A percentile compares a stretch with the other conserved stretches of the same genome.
phyloP scores from a whole-genome alignment of 1,140 invertebrate genomes.

The Cydia fagiglandana region DNA sequence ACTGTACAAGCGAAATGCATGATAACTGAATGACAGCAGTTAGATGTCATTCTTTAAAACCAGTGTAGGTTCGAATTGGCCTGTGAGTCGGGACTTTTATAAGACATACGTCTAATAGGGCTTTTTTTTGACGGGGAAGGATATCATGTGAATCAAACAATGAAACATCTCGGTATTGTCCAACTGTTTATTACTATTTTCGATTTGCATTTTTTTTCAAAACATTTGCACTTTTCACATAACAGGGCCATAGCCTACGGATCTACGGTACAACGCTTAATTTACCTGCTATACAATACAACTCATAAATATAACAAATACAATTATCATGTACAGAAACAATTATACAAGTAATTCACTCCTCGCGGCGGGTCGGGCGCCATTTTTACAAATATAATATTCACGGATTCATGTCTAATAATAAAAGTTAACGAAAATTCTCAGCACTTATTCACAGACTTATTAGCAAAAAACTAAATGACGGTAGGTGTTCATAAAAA shows the following conservation, averaged over 20 bases:
- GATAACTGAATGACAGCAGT: too few species aligned
- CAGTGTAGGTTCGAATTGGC: too few species aligned
- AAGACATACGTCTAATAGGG: background rate
- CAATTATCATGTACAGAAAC: slow-evolving; percentile 60
- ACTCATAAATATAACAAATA: slow-evolving; percentile 69
- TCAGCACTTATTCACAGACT: background rate
- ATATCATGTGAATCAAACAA: slow-evolving; percentile 20
- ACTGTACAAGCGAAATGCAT: too few species aligned
- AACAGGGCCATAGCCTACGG: slow-evolving; percentile 37
- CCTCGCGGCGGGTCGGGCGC: slow-evolving; percentile 32
- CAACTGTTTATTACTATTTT: slow-evolving; percentile 63
- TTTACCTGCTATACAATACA: slow-evolving; percentile 51
- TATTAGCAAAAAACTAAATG: background rate
- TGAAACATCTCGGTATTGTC: slow-evolving; percentile 59
- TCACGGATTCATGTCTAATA: background rate
- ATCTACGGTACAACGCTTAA: slow-evolving; percentile 44
- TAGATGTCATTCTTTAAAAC: too few species aligned
- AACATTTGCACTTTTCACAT: slow-evolving; percentile 38
- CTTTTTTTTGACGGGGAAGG: background rate
- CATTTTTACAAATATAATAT: background rate
- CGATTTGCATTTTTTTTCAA: slow-evolving; percentile 43
- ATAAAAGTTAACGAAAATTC: background rate
- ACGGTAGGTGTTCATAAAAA: too few species aligned
- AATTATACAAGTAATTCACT: slow-evolving; percentile 47
- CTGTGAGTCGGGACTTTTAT: too few species aligned